These are phyloP conservation scores for Thalassophryne amazonica DNA, from an alignment of 2,797 vertebrate species.

Conservation along the genomic window DNA sequence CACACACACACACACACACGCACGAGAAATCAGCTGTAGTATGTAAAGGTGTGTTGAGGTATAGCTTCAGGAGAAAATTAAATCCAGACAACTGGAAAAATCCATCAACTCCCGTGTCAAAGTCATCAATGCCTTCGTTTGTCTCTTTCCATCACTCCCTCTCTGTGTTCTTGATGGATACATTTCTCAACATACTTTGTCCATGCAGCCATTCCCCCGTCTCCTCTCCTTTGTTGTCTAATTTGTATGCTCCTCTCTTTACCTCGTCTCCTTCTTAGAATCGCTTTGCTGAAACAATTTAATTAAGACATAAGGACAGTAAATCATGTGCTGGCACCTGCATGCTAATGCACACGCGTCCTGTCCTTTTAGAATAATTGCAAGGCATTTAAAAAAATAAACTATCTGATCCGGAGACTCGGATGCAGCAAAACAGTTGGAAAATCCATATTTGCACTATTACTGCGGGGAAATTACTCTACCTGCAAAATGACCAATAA, in stretches of 20 bases:
- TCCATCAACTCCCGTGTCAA: slow-evolving; percentile 5
- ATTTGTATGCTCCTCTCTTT: slow-evolving; percentile 75
- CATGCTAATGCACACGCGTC: slow-evolving; percentile 45
- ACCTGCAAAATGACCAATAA: slow-evolving; percentile 52
- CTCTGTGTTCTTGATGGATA: slow-evolving; percentile 40
- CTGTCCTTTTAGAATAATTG: slow-evolving; percentile 65
- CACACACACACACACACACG: slow-evolving; percentile 1
- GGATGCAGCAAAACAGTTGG: slow-evolving; percentile 34
- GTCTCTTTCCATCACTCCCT: slow-evolving; percentile 20
- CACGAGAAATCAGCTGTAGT: slow-evolving; percentile 1
- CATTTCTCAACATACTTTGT: slow-evolving; percentile 31
- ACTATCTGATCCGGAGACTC: slow-evolving; percentile 30
- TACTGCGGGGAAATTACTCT: slow-evolving; percentile 48
- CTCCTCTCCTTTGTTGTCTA: slow-evolving; percentile 67
- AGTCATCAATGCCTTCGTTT: not conserved
- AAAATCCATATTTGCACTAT: slow-evolving; percentile 64
- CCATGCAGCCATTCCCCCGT: slow-evolving; percentile 49
- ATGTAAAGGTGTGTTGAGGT: slow-evolving; percentile 13
- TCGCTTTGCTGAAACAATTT: slow-evolving; percentile 94
- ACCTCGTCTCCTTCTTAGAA: slow-evolving; percentile 64
- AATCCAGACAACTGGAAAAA: slow-evolving; percentile 12
- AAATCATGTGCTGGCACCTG: slow-evolving; percentile 92
- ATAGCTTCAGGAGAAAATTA: slow-evolving; percentile 21
- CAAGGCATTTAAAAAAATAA: slow-evolving; percentile 51
- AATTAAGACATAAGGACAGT: slow-evolving; percentile 95